These are phyloP conservation scores for Pimephales promelas DNA, from an alignment of 2,113 vertebrate genomes.

Conservation along the genomic window DNA sequence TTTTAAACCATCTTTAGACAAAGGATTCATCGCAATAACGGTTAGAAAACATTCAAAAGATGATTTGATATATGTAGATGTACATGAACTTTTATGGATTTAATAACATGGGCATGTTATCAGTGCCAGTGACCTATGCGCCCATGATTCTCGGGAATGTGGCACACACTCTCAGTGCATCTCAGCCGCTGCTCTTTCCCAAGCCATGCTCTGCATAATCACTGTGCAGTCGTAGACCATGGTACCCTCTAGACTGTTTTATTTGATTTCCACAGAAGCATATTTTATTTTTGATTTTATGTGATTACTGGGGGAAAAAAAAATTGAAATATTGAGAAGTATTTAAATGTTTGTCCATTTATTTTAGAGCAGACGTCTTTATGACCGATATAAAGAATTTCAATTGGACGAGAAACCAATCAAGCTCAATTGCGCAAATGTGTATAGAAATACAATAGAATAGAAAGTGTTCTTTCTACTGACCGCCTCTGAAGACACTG, in stretches of 20 bases:
- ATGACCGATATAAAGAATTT: constrained; percentile 39
- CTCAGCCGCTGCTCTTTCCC: constrained; percentile 58
- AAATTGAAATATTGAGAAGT: constrained; percentile 14
- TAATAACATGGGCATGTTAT: constrained; percentile 66
- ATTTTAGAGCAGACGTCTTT: constrained; percentile 46
- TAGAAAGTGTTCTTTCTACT: constrained; percentile 68
- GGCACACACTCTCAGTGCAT: constrained; percentile 38
- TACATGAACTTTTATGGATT: constrained; percentile 62
- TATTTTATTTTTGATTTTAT: constrained; percentile 64
- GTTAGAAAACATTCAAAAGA: constrained; percentile 74
- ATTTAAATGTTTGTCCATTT: constrained; percentile 46
- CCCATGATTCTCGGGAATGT: constrained; percentile 36
- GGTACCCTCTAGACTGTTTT: constrained; percentile 64
- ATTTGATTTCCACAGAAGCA: constrained; percentile 59
- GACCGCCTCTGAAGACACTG: constrained; percentile 59
- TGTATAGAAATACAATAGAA: constrained; percentile 67
- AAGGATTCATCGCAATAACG: constrained; percentile 97
- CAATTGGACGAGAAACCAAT: constrained; percentile 35
- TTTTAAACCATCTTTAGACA: constrained; percentile 93
- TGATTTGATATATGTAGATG: constrained; percentile 70
- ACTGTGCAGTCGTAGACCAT: constrained; percentile 73
- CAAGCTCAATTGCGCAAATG: background rate
- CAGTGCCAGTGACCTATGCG: constrained; percentile 60
- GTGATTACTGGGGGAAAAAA: constrained; percentile 39
- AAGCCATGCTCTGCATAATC: constrained; percentile 65